A percentile compares a stretch with the other conserved stretches of the same genome.
phyloP scores from a whole-genome alignment of 2,888 invertebrate species.

The Tipula unca region DNA sequence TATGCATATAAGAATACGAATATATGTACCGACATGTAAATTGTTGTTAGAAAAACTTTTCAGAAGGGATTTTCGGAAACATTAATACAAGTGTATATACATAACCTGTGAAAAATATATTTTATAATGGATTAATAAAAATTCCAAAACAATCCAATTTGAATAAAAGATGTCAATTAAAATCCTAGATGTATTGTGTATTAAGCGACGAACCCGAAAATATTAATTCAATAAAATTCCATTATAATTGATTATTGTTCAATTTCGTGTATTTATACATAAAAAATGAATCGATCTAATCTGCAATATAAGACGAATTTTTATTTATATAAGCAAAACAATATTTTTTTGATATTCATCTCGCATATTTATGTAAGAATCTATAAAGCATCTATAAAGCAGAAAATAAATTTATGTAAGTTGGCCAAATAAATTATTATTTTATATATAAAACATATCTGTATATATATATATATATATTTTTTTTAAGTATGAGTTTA shows the following conservation, averaged over 20 bases:
- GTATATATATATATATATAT: too few relatives aligned
- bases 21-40: not conserved
- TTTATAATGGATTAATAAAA: not conserved
- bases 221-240: not conserved
- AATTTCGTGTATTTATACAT: not conserved
- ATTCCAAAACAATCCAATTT: not conserved
- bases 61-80: not conserved
- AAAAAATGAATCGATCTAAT: not conserved
- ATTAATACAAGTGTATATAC: not conserved
- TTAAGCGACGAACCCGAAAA: not conserved
- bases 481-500: too few relatives aligned
- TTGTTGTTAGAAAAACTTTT: not conserved
- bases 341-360: not conserved
- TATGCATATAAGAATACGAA: not conserved
- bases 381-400: too few relatives aligned
- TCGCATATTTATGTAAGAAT: not conserved
- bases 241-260: not conserved
- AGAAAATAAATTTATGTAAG: not conserved
- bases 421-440: constrained; percentile 1
- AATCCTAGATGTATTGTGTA: not conserved
- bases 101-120: not conserved
- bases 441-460: not conserved
- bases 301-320: not conserved
- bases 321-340: not conserved
- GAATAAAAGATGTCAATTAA: not conserved